These are phyloP conservation scores for Druon quercuslanigerum DNA, from an alignment of 1,140 invertebrate species.

Conservation along the genomic window DNA sequence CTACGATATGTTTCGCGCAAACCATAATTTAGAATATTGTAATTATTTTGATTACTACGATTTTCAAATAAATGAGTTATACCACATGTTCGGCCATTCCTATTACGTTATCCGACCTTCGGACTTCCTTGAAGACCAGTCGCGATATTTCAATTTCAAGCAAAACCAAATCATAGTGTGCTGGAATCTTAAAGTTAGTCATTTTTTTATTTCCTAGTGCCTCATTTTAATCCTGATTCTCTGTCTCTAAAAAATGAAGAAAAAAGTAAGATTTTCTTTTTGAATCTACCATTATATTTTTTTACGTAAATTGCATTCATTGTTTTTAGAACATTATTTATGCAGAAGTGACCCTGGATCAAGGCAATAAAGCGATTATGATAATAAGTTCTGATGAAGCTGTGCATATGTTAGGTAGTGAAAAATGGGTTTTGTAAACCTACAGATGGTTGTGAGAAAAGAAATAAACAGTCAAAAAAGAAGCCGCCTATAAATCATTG, in stretches of 20 bases:
- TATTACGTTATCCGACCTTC: no score
- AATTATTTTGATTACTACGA: neutral
- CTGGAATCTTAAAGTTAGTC: no score
- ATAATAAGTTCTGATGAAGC: slow-evolving; percentile 8
- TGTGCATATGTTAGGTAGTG: neutral
- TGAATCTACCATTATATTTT: no score
- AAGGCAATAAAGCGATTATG: slow-evolving; percentile 28
- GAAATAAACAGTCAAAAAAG: neutral
- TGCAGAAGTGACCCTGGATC: slow-evolving; percentile 24
- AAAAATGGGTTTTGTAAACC: slow-evolving; percentile 1
- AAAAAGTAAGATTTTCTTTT: no score
- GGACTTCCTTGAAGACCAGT: no score
- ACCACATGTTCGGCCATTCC: no score
- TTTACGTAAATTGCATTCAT: neutral
- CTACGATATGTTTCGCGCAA: neutral
- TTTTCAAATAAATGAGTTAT: neutral
- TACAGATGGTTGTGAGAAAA: neutral
- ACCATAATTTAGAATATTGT: neutral
- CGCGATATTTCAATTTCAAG: no score
- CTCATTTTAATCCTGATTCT: no score
- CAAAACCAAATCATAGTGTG: no score
- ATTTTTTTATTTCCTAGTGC: no score
- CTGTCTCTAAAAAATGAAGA: no score
- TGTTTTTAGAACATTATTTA: slow-evolving; percentile 11
- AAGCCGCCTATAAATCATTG: neutral